These are phyloP conservation scores for Drosophila nigrodunni DNA, from an alignment of 1,140 invertebrate genomes.

Conservation along the genomic window DNA sequence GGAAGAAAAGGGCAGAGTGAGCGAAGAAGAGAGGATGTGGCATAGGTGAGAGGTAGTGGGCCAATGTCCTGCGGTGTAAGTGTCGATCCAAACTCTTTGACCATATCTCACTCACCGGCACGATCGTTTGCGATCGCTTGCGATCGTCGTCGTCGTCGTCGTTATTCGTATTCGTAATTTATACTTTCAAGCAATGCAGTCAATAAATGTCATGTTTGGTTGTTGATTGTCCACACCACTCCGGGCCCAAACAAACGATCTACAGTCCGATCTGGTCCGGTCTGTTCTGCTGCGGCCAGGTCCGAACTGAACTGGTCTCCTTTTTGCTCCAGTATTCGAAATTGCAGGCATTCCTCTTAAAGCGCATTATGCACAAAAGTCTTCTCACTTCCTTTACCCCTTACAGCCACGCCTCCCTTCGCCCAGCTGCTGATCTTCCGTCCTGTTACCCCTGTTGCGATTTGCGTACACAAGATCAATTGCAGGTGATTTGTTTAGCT, in stretches of 20 bases:
- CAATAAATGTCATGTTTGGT: slow-evolving; percentile 83
- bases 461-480: slow-evolving; percentile 84
- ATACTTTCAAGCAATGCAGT: slow-evolving; percentile 79
- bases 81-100: slow-evolving; percentile 24
- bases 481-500: slow-evolving; percentile 85
- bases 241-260: slow-evolving; percentile 9
- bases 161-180: slow-evolving; percentile 68
- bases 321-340: slow-evolving; percentile 76
- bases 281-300: not conserved
- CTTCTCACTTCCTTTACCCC: not conserved
- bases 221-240: slow-evolving; percentile 79
- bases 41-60: slow-evolving; percentile 55
- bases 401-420: not conserved
- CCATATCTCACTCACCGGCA: slow-evolving; percentile 25
- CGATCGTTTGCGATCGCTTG: slow-evolving; percentile 9
- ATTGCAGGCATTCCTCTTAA: slow-evolving; percentile 79
- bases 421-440: no score
- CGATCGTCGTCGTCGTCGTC: slow-evolving; percentile 13
- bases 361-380: slow-evolving; percentile 52
- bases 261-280: slow-evolving; percentile 12
- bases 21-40: slow-evolving; percentile 14
- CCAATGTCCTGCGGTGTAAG: slow-evolving; percentile 69
- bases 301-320: not conserved
- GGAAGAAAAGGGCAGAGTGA: not conserved
- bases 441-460: slow-evolving; percentile 47